Base-by-base conservation (phyloP, 2,113 vertebrate species). In the Chiloscyllium plagiosum region DNA sequence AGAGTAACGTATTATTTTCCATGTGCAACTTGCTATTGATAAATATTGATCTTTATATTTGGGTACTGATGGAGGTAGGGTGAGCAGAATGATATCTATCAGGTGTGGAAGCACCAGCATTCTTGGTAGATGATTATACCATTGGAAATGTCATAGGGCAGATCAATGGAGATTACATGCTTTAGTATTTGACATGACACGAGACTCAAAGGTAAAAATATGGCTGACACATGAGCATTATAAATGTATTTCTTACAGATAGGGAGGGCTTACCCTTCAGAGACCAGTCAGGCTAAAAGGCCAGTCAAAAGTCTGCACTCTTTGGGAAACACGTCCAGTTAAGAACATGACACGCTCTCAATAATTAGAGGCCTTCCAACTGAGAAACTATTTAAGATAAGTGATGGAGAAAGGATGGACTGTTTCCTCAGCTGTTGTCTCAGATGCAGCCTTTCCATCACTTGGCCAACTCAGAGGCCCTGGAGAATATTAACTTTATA, bases 1-100 rank as follows among this genome's bases (percentile, higher is more conserved):
- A 97, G 98, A 97, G 98, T 98, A 96, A 66, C 33, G 69, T 72
- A 70, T 95, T 52, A 72, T 72, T 95, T 72, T 66, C 61, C 37
- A 7, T 7, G 17, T 56, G n/a, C 65, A 93, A 33, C 4, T 90
- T 65, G 66, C 37, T 22, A 15, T n/a, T 90, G 17, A 65, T n/a
- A 66, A 20, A 33, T 93, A 37, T 66, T 66, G 29, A 37, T 20
- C 61, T 37, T 68, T 93, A 61, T 33, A n/a, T 83, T 47, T 83
- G 37, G 80, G 19, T 7, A 20, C 33, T 20, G 66, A 93, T 93
- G 61, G 33, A 37, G 66, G 52, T 65, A 1, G 19, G 19, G 33
- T 92, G 52, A 92, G 56, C 26, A n/a, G 26, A 47, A 47, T 47
- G 42, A 47, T 47, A 65, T 26, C 47, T 80, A 2, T 78, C 76